Base-by-base conservation (phyloP, 2,797 vertebrate species). In the Holocentrus rufus region DNA sequence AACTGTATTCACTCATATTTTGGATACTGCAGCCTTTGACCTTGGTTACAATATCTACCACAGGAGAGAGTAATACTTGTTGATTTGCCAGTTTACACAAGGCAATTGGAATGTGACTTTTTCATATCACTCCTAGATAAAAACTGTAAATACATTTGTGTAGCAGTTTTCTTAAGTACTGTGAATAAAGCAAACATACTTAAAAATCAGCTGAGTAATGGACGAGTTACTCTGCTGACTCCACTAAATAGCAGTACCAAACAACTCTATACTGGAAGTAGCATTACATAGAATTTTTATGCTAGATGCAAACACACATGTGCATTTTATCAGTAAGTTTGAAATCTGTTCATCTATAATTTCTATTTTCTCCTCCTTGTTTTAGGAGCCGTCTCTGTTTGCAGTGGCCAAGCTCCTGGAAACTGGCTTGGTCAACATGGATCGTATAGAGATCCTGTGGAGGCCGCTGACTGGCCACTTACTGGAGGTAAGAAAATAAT, bases 341-440 rank as follows among this genome's bases (percentile, higher is more conserved):
- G 53, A 1, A 14, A 6, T 36, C n/a, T 11, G 8, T 64, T 36
- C 14, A 56, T 46, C 1, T 46, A 17, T 31, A 25, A 14, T 25
- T 47, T 63, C 5, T 68, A 0, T 31, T 53, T 56, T 47, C 42
- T 53, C 71, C 15, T 76, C 18, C 52, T 47, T 72, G 7, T 42
- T 55, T 55, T 64, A 99, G 98, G 98, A 99, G 64, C 98, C 98
- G 0, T 99, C 98, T 18, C 95, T 99, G 78, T 99, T 99, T 90
- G 98, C 98, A 20, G 98, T 99, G 70, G 98, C 98, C 71, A 99
- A 99, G 88, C 93, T 99, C 65, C 90, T 99, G 84, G 98, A 99
- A 93, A 99, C 98, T 0, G 98, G 98, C 74, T 88, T 99, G 2
- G 97, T 99, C 78, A 99, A 99, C 90, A 99, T 99, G 98, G 96